phyloP scores from a whole-genome alignment of 92 coral and sea anemone species.

The Porites lobata region DNA sequence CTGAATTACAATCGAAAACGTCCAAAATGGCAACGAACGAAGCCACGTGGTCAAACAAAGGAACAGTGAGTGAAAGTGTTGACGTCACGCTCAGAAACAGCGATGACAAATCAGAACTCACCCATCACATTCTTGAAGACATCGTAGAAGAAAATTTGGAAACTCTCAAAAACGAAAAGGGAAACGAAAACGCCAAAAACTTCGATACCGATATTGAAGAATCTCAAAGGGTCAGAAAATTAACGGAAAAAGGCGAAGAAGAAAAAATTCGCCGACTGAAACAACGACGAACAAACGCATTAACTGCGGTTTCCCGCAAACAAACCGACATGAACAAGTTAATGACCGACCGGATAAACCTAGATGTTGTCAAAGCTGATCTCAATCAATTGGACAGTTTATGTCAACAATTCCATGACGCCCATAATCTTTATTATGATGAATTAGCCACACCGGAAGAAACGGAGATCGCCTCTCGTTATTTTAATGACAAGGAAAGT shows the following conservation, averaged over 20 bases:
- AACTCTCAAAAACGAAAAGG: not conserved
- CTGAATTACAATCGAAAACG: too few species aligned
- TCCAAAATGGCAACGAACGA: too few species aligned
- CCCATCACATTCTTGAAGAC: too few species aligned
- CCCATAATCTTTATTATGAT: conserved; percentile 17
- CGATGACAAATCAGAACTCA: too few species aligned
- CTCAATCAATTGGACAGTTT: conserved; percentile 23
- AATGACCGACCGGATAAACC: conserved; percentile 12
- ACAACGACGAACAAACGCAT: conserved; percentile 24
- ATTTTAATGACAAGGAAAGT: conserved; percentile 15
- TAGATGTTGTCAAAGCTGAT: not conserved
- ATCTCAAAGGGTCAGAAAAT: not conserved
- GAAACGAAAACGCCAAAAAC: not conserved
- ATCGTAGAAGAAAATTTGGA: too few species aligned
- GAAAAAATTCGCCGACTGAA: conserved; percentile 6
- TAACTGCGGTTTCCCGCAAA: conserved; percentile 31
- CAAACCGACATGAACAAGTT: conserved; percentile 24
- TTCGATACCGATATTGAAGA: conserved; percentile 5
- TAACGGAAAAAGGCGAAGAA: conserved; percentile 26
- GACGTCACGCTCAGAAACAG: not conserved
- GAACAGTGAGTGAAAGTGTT: not conserved
- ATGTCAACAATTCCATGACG: conserved; percentile 2
- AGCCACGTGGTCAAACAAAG: conserved; percentile 13
- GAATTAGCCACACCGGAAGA: conserved; percentile 16
- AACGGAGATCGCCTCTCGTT: conserved; percentile 18